Base-by-base conservation (phyloP, 2,797 vertebrate species). In the Schizopygopsis pylzovi region DNA sequence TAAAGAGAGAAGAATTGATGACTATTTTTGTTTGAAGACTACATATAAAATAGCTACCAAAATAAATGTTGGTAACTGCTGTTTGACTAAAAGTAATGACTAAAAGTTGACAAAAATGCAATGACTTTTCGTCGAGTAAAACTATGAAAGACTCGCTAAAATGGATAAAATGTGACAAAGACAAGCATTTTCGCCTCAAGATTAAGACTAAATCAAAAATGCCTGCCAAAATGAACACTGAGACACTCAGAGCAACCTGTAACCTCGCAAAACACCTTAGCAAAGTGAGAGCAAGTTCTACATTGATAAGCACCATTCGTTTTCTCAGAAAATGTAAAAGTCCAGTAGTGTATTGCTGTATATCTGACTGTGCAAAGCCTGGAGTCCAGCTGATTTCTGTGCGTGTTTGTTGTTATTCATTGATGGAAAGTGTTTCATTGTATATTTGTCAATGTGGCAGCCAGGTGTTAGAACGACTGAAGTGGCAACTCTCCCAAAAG, bases 391-490 rank as follows among this genome's bases (percentile, higher is more conserved):
- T 65, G 20, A 73, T 73, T 70, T 82, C 33, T 75, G n/a, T 20
- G 59, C 85, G 81, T 76, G 79, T 41, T 9, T 20, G 68, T 43
- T 70, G 88, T 90, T 87, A 90, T 88, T 75, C 86, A 72, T 72
- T 88, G 91, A 91, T 86, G 91, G 86, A 91, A 88, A 91, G 86
- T 81, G 84, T 82, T 89, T 89, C 84, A 88, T 85, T 70, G 85
- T 85, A 82, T 85, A 83, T 93, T 91, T 91, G 84, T 91, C 81
- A 90, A 67, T 85, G 92, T 92, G 87, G 87, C 89, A 90, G 88
- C 90, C 93, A 95, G 93, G 93, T 94, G 93, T 93, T 89, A 86
- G 90, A 79, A 88, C 73, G 88, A 86, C 87, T 87, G 87, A 92
- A 88, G 91, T 91, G 91, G 91, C 89, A 89, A 83, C 86, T 86